These are phyloP conservation scores for Brienomyrus brachyistius DNA, from an alignment of 2,113 vertebrate genomes.

Conservation along the genomic window DNA sequence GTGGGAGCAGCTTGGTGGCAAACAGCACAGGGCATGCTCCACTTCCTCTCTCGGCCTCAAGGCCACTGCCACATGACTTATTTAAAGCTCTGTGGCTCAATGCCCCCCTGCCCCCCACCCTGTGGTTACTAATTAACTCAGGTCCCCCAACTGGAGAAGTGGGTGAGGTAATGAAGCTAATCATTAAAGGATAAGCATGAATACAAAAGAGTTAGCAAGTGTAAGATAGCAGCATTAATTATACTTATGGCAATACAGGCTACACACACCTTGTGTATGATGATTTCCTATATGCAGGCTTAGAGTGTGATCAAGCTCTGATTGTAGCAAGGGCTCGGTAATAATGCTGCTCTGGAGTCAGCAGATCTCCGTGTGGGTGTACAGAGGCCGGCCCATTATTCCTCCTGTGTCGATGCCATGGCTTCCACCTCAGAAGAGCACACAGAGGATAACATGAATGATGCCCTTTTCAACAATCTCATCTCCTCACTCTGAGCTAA, in stretches of 20 bases:
- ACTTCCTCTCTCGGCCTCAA: background rate
- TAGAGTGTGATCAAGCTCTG: background rate
- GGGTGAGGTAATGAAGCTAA: background rate
- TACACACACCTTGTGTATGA: background rate
- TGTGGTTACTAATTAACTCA: background rate
- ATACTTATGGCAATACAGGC: background rate
- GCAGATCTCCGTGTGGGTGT: background rate
- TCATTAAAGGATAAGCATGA: background rate
- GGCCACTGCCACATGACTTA: background rate
- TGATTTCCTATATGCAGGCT: background rate
- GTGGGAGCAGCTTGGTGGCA: background rate
- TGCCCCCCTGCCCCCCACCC: background rate
- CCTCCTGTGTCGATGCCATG: background rate
- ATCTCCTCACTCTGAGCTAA: background rate
- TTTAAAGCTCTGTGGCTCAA: background rate
- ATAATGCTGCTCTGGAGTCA: background rate
- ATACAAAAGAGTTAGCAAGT: background rate
- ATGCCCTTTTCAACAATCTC: background rate
- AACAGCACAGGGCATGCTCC: background rate
- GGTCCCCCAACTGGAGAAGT: background rate
- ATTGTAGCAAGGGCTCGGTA: background rate
- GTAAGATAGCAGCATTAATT: constrained; percentile 3
- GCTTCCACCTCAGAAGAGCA: background rate
- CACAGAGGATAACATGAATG: background rate
- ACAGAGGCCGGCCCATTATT: background rate